These are phyloP conservation scores for Agrotis exclamationis DNA, from an alignment of 2,888 invertebrate species.

Conservation along the genomic window DNA sequence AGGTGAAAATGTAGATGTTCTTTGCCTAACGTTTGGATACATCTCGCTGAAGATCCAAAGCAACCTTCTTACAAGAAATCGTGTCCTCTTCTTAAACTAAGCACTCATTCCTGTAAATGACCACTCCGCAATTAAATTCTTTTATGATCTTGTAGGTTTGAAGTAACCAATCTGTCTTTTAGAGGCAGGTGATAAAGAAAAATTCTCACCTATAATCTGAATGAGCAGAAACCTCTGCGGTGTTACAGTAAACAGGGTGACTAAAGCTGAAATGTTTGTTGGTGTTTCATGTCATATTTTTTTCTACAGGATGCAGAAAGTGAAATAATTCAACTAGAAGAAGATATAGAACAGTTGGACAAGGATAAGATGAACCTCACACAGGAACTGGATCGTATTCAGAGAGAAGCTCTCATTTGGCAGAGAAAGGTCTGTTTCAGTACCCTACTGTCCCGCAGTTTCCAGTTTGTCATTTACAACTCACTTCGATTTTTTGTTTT, in stretches of 20 bases:
- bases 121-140: neutral
- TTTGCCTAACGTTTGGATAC: no score
- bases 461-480: neutral
- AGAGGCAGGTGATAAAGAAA: no score
- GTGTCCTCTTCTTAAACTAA: neutral
- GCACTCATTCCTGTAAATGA: neutral
- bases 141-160: neutral
- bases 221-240: no score
- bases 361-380: slow-evolving; percentile 93
- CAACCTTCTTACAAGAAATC: neutral
- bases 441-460: no score
- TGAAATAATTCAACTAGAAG: slow-evolving; percentile 92
- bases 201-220: no score
- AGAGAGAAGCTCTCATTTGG: slow-evolving; percentile 95
- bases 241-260: no score
- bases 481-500: neutral
- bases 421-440: slow-evolving; percentile 92
- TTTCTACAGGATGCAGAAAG: slow-evolving; percentile 92
- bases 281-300: neutral
- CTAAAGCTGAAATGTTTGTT: neutral
- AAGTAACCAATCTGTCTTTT: no score
- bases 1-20: no score
- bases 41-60: neutral
- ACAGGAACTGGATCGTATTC: slow-evolving; percentile 92
- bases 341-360: slow-evolving; percentile 92